A percentile compares a stretch with the other conserved stretches of the same genome.
Conservation (phyloP, 2,888 invertebrate species). For the Troides helena region DNA sequence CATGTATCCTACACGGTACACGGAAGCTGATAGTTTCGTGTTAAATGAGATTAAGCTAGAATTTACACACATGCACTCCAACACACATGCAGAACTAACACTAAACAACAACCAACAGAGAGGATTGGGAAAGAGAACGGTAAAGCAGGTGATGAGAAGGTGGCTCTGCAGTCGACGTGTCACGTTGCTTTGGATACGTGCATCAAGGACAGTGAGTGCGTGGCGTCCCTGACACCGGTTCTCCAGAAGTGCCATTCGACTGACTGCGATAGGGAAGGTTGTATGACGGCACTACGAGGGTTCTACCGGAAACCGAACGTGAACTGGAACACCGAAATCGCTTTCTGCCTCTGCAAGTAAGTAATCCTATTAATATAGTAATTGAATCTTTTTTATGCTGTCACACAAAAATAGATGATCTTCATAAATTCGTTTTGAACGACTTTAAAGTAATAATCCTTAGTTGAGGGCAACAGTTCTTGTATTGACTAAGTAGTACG, state of each 20-base stretch:
- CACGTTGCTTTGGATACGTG: constrained; percentile 90
- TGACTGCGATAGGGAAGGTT: constrained; percentile 90
- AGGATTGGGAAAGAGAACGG: constrained; percentile 78
- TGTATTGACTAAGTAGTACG: too few species aligned
- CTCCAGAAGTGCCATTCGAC: constrained; percentile 87
- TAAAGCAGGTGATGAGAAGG: constrained; percentile 78
- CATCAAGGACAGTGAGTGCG: constrained; percentile 90
- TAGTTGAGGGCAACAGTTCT: too few species aligned
- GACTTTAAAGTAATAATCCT: too few species aligned
- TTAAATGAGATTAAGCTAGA: constrained; percentile 1
- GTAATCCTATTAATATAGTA: constrained; percentile 47
- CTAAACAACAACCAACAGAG: constrained; percentile 67
- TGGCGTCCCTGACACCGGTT: constrained; percentile 89
- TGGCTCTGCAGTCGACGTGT: constrained; percentile 90
- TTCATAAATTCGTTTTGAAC: too few species aligned
- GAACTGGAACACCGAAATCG: constrained; percentile 92
- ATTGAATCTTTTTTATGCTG: background rate
- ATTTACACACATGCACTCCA: constrained; percentile 18
- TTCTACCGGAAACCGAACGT: constrained; percentile 91
- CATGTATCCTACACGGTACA: constrained; percentile 25
- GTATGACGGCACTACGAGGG: constrained; percentile 91
- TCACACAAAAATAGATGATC: background rate
- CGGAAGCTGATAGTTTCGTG: constrained; percentile 1
- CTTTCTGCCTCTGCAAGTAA: constrained; percentile 96
- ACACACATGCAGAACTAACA: constrained; percentile 47